phyloP scores from a whole-genome alignment of 2,113 vertebrate species.

The Gnathonemus echidnorhynchus region DNA sequence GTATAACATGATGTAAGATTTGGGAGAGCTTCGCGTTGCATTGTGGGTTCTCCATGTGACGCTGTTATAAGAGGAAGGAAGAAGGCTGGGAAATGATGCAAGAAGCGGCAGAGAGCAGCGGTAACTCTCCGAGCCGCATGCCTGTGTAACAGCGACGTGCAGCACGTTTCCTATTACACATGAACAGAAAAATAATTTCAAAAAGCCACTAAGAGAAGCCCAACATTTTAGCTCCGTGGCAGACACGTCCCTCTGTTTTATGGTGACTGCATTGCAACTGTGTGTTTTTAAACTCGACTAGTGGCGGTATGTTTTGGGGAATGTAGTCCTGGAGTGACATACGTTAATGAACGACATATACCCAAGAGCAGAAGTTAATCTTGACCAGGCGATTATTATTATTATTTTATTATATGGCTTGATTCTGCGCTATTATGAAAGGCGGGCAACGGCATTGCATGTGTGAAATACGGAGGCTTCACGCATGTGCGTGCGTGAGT shows the following conservation, averaged over 20 bases:
- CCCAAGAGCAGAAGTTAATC: not conserved
- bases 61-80: slow-evolving; percentile 15
- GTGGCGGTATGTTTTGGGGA: not conserved
- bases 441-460: not conserved
- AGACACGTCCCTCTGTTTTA: not conserved
- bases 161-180: not conserved
- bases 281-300: not conserved
- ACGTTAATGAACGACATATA: not conserved
- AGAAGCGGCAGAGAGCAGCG: not conserved
- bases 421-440: not conserved
- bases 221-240: not conserved
- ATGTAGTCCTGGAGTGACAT: not conserved
- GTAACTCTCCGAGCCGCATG: not conserved
- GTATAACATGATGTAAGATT: not conserved
- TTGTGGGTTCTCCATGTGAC: slow-evolving; percentile 27
- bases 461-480: not conserved
- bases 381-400: not conserved
- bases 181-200: not conserved
- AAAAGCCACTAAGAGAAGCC: not conserved
- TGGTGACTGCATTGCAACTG: not conserved
- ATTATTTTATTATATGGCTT: not conserved
- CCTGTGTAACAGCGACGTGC: not conserved
- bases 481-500: not conserved
- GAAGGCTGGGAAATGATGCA: slow-evolving; percentile 39
- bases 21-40: slow-evolving; percentile 9